These are phyloP conservation scores for Danio albolineatus DNA, from an alignment of 2,797 vertebrate genomes.

Conservation along the genomic window DNA sequence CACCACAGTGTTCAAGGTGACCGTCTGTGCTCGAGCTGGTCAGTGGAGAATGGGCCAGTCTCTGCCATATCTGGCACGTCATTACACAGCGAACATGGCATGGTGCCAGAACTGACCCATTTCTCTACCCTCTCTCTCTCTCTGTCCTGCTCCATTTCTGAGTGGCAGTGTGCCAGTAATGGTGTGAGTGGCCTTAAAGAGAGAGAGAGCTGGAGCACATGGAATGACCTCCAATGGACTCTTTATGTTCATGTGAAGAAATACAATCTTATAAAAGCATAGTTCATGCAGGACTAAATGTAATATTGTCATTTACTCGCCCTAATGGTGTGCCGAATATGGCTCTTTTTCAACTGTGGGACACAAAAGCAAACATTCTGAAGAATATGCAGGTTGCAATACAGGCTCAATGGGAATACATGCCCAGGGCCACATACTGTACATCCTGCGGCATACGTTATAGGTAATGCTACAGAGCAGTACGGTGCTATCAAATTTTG, in stretches of 20 bases:
- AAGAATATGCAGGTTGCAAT: not conserved
- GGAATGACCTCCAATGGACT: slow-evolving; percentile 50
- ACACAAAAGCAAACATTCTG: not conserved
- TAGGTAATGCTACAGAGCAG: too few species aligned
- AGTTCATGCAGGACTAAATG: not conserved
- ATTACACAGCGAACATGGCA: slow-evolving; percentile 75
- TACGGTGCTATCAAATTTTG: too few species aligned
- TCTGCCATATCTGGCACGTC: slow-evolving; percentile 72
- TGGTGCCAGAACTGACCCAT: slow-evolving; percentile 68
- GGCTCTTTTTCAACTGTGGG: not conserved
- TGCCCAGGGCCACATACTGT: too few species aligned
- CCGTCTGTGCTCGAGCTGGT: slow-evolving; percentile 76
- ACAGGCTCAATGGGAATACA: too few species aligned
- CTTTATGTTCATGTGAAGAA: slow-evolving; percentile 15
- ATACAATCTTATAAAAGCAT: not conserved
- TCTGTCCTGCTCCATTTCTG: slow-evolving; percentile 9
- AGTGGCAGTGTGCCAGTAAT: slow-evolving; percentile 52
- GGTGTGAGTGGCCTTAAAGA: slow-evolving; percentile 39
- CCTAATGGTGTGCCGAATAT: not conserved
- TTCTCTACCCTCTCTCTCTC: slow-evolving; percentile 54
- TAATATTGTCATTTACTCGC: not conserved
- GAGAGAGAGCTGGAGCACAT: slow-evolving; percentile 35
- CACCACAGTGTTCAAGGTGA: slow-evolving; percentile 78
- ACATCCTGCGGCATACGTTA: too few species aligned
- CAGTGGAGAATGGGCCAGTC: slow-evolving; percentile 54